Base-by-base conservation (phyloP, 2,797 vertebrate species). In the Enteromius thamalakanensis region DNA sequence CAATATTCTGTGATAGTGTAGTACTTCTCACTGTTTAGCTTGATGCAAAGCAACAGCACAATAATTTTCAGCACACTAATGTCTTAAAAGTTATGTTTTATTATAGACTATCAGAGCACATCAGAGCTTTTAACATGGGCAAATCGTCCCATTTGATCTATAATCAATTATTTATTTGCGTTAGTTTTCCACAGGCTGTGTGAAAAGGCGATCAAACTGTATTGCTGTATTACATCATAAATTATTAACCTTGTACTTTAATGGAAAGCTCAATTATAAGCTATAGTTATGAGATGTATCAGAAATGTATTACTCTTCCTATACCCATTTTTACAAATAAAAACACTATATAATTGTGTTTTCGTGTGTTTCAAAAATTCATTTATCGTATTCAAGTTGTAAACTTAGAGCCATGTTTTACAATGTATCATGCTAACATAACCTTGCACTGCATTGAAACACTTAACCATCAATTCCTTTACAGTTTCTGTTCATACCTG, bases 11-110 rank as follows among this genome's bases (percentile, higher is more conserved):
- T 90, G 79, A 82, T 68, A 87, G 34, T 78, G 65, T 21, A 40
- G 40, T 32, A 69, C 64, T 75, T 89, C 87, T 86, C 81, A 86
- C 72, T 86, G 85, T 65, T 89, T 64, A 86, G 90, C 86, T 88
- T 82, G 45, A 75, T 89, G 86, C 87, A 82, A 87, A 88, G 82
- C 86, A 42, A 89, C 91, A 81, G 90, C 80, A 79, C 83, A 84
- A 75, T 88, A 92, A 94, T 64, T 92, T 93, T 92, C 92, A 88
- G 91, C 84, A 86, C 80, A 75, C 51, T 32, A 58, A 83, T 72
- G 77, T 83, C 81, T 72, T 83, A 68, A 75, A 64, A 32, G 37
- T 80, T 23, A 64, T 34, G 12, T 78, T 74, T 37, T 60, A 15
- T 68, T 78, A 62, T n/a, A 79, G 78, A 69, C 14, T 55, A 55